Conservation (phyloP, 2,113 vertebrate genomes). For the Ammodytes dubius region DNA sequence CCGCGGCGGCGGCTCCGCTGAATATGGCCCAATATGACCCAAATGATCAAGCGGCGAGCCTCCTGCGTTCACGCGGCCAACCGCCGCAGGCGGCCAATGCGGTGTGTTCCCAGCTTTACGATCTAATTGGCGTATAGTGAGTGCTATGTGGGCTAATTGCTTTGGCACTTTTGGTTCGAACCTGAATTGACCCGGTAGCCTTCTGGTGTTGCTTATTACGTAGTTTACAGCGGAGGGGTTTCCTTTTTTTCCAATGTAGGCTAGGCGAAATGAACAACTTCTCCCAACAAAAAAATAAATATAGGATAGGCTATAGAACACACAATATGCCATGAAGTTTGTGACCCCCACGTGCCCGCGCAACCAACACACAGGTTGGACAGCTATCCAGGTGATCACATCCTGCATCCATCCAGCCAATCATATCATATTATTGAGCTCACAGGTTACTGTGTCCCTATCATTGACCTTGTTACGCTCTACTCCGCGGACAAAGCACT, state of each 20-base stretch:
- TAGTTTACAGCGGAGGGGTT: neutral
- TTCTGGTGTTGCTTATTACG: neutral
- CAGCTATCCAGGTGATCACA: conserved; percentile 48
- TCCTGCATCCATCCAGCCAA: conserved; percentile 20
- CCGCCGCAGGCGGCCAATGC: too few relatives aligned
- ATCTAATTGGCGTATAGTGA: conserved; percentile 27
- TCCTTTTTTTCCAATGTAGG: neutral
- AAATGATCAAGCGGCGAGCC: too few relatives aligned
- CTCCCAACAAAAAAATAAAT: neutral
- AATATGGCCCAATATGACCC: too few relatives aligned
- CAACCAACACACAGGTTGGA: neutral
- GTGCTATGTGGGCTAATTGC: conserved; percentile 25
- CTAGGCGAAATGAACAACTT: neutral
- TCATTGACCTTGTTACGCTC: conserved; percentile 60
- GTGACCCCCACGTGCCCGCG: neutral
- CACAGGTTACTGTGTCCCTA: neutral
- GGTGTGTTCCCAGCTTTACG: too few relatives aligned
- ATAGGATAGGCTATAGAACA: neutral
- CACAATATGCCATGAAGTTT: conserved; percentile 49
- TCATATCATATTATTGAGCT: conserved; percentile 18
- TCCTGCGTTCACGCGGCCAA: too few relatives aligned
- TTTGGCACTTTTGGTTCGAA: conserved; percentile 21
- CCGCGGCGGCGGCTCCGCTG: too few relatives aligned
- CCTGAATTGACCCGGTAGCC: conserved; percentile 31
- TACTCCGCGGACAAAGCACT: conserved; percentile 39